These are phyloP conservation scores for Sphinx pinastri DNA, from an alignment of 2,888 invertebrate species.

Conservation along the genomic window DNA sequence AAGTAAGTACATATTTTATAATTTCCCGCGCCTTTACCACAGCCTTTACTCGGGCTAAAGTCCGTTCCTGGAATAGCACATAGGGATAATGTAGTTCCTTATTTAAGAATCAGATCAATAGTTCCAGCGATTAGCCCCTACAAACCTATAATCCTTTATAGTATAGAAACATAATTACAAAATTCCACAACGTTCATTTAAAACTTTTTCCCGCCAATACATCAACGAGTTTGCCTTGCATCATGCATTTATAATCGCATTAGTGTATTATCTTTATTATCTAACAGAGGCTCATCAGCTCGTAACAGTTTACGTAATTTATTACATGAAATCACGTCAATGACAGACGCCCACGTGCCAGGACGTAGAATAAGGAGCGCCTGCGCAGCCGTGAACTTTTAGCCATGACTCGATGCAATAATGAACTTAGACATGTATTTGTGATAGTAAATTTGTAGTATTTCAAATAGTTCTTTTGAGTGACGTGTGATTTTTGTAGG, in stretches of 20 bases:
- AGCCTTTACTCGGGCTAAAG: no score
- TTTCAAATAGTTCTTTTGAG: no score
- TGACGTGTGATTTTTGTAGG: no score
- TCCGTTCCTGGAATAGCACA: no score
- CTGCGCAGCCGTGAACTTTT: constrained; percentile 42
- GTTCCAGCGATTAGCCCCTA: no score
- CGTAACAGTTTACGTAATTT: constrained; percentile 51
- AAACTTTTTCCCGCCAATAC: background rate
- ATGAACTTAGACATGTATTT: background rate
- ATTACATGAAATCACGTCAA: constrained; percentile 43
- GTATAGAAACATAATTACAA: no score
- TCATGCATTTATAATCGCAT: constrained; percentile 38
- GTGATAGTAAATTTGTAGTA: background rate
- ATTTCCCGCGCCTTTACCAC: no score
- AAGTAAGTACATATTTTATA: no score
- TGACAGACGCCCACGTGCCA: constrained; percentile 45
- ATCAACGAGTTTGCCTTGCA: background rate
- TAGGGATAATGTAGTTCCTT: no score
- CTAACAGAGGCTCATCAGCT: constrained; percentile 43
- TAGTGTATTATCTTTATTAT: constrained; percentile 43
- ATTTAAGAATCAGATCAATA: no score
- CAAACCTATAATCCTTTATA: no score
- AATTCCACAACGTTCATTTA: no score
- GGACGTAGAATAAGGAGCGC: constrained; percentile 40
- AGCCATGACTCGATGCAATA: constrained; percentile 40